phyloP scores from a whole-genome alignment of 2,888 invertebrate genomes.

The Gordius sp. region DNA sequence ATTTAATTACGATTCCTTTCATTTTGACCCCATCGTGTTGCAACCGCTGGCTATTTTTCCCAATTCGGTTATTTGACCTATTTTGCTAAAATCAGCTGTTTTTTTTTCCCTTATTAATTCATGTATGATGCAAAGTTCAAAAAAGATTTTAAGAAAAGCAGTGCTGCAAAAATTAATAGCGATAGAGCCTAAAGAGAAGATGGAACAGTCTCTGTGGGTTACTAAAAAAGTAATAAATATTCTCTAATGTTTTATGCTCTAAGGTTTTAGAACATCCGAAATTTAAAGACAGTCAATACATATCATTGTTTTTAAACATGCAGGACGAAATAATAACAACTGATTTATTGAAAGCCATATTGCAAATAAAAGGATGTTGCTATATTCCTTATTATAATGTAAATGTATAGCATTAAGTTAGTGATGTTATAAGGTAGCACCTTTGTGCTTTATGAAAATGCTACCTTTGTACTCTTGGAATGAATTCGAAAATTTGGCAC shows the following conservation, averaged over 20 bases:
- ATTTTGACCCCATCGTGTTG: too few relatives aligned
- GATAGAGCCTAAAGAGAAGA: too few relatives aligned
- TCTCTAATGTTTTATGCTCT: background rate
- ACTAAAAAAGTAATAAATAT: background rate
- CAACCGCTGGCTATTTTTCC: too few relatives aligned
- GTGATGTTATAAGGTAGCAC: background rate
- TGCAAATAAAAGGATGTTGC: slow-evolving; percentile 22
- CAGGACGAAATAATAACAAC: slow-evolving; percentile 26
- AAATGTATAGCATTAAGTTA: background rate
- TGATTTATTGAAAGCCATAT: slow-evolving; percentile 23
- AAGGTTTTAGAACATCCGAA: slow-evolving; percentile 23
- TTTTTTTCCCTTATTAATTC: too few relatives aligned
- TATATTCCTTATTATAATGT: slow-evolving; percentile 26
- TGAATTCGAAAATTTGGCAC: background rate
- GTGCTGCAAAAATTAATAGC: too few relatives aligned
- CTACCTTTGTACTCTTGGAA: background rate
- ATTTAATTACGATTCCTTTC: too few relatives aligned
- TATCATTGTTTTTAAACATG: slow-evolving; percentile 27
- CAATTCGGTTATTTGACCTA: too few relatives aligned
- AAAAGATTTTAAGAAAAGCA: too few relatives aligned
- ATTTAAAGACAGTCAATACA: slow-evolving; percentile 23
- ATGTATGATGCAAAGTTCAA: too few relatives aligned
- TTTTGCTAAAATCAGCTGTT: too few relatives aligned
- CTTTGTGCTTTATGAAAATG: background rate
- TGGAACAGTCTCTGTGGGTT: background rate